Evolutionary conservation across 2,113 vertebrate species (phyloP).

Genomic region (Cervus canadensis): DNA sequence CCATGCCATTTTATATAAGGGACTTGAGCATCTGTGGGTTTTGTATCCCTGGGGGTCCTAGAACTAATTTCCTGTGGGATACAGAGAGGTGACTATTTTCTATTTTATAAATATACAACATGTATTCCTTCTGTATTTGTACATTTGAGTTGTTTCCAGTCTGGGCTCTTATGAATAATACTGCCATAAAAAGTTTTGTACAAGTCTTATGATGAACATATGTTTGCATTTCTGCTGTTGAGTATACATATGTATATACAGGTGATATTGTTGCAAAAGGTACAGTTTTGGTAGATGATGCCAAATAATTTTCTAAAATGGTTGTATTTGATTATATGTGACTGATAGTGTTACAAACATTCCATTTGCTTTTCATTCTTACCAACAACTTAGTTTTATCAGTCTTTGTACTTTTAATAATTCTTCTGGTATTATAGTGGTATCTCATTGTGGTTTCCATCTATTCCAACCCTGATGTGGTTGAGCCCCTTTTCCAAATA

Average conservation of each 20-base stretch:
- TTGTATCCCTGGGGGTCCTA: not conserved
- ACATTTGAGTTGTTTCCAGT: not conserved
- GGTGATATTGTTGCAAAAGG: not conserved
- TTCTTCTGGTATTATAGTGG: not conserved
- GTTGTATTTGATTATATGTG: not conserved
- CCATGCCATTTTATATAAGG: not conserved
- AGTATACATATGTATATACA: not conserved
- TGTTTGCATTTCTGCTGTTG: not conserved
- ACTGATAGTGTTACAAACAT: not conserved
- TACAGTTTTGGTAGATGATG: not conserved
- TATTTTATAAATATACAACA: not conserved
- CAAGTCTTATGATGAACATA: not conserved
- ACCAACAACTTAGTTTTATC: not conserved
- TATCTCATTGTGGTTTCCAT: not conserved
- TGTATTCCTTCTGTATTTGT: not conserved
- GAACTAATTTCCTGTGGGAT: not conserved
- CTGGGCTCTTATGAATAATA: not conserved
- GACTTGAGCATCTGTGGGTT: not conserved
- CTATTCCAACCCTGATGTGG: not conserved
- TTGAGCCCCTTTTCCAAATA: not conserved
- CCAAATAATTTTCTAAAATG: not conserved
- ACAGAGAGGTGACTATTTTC: not conserved
- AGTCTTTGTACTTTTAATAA: not conserved
- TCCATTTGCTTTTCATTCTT: not conserved
- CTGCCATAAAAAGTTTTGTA: not conserved